Evolutionary conservation across 2,797 vertebrate genomes (phyloP), one percentile per base, ranked within the genome.

Genomic region (Microcaecilia unicolor): DNA sequence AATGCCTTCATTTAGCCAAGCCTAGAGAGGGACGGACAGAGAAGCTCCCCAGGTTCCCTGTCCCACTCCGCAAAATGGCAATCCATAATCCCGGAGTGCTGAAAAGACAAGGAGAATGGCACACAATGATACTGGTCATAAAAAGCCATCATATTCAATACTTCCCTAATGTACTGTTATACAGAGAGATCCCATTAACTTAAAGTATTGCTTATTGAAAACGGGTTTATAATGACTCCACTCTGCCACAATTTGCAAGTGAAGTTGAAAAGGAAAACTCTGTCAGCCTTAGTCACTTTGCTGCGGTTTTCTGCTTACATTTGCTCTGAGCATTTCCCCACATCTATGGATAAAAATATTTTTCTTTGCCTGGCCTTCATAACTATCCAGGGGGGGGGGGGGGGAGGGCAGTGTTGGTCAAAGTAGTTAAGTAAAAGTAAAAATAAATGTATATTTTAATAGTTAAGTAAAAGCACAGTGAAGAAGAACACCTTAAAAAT

Each of bases 151-250:
- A 20, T 5, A 48, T 34, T 22, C 20, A 48, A 31, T 19, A 24
- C 49, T 44, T 65, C 37, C 47, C 10, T 43, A 50, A 48, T 46
- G 24, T 12, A 48, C 17, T 22, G 34, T 44, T 67, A 67, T 32
- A n/a, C 48, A n/a, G 44, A 6, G 33, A n/a, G 50, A 28, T 48
- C 5, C 24, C 25, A 45, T 55, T 58, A 63, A 52, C 0, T 2
- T 42, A 60, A 74, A 64, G 54, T 16, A 43, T 7, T 44, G 26
- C 12, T 50, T 20, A 45, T 18, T 41, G 24, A 34, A 42, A 44
- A 9, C 48, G n/a, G 44, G 41, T 44, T 47, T 58, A 55, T 44
- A 61, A 57, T 21, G 9, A n/a, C n/a, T 22, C 8, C 36, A 22
- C 28, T 46, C 4, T 17, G 33, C 10, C 11, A 7, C 11, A 15